A percentile compares a stretch with the other conserved stretches of the same genome.
Conservation (phyloP, 2,113 vertebrate species). For the Amblyopsis rosae region DNA sequence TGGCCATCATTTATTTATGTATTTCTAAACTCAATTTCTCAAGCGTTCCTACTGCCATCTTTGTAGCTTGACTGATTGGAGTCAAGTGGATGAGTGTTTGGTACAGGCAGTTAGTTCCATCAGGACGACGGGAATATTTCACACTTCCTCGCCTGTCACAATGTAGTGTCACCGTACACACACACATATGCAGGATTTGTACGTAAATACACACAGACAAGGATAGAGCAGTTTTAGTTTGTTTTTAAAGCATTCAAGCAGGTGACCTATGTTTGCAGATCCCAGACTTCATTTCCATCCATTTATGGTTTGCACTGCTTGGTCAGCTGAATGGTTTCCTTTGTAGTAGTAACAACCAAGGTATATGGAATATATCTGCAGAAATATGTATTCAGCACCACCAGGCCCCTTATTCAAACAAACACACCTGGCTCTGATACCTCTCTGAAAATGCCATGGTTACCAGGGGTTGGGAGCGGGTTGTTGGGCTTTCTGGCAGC, state of each 20-base stretch:
- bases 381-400: slow-evolving; percentile 27
- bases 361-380: slow-evolving; percentile 5
- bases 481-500: too few relatives aligned
- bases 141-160: not conserved
- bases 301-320: slow-evolving; percentile 26
- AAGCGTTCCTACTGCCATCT: not conserved
- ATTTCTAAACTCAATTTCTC: not conserved
- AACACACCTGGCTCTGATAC: slow-evolving; percentile 25
- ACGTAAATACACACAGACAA: not conserved
- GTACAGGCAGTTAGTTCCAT: slow-evolving; percentile 8
- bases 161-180: not conserved
- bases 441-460: slow-evolving; percentile 42
- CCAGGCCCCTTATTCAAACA: slow-evolving; percentile 14
- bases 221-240: slow-evolving; percentile 10
- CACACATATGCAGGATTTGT: not conserved
- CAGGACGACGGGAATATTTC: slow-evolving; percentile 1
- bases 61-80: slow-evolving; percentile 55
- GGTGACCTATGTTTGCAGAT: not conserved
- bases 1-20: slow-evolving; percentile 2
- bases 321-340: slow-evolving; percentile 34
- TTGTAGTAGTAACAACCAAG: slow-evolving; percentile 34
- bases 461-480: not conserved
- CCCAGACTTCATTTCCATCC: slow-evolving; percentile 26
- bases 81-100: slow-evolving; percentile 35
- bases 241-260: not conserved